Evolutionary conservation across 2,113 vertebrate species (phyloP), one percentile per base, ranked within the genome.

Genomic region (Tichodroma muraria): DNA sequence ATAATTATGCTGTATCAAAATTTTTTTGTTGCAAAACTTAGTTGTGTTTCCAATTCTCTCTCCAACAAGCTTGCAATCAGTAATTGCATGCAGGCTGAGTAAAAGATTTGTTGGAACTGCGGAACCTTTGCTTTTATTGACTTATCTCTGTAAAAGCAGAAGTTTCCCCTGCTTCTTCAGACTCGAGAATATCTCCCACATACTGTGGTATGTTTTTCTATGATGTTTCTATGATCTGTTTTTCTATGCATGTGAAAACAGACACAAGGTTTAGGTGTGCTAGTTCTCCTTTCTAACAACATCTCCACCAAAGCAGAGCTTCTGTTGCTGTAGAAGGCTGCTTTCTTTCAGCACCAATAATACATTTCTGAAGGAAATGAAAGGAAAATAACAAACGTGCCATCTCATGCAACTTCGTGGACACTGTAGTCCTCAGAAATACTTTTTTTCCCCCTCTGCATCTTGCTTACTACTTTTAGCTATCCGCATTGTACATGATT

Each of bases 401-500:
- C 3, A 16, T n/a, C 13, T 57, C 27, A 54, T 17, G 21, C 23
- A 60, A n/a, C 20, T 64, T 86, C n/a, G 19, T 3, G 15, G 21
- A 23, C 24, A 22, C 13, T 17, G 5, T 3, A 50, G 11, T 16
- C 13, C 25, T 42, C 59, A 65, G 49, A 61, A 85, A 73, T 28
- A 27, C 4, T 76, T 47, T 18, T 2, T 21, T 78, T 84, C 31
- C 33, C 17, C 11, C 8, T 53, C 13, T 0, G 3, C 5, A 40
- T 45, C 10, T 93, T 75, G 15, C 27, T 73, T 5, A 25, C 15
- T 19, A 1, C 47, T 65, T 88, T 82, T 25, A 63, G 38, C 50
- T 3, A 11, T 20, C 40, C 25, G 6, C 25, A 30, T 3, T 6
- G 14, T 27, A 10, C 0, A 1, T 50, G 12, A 60, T 35, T 40